Conservation (phyloP, 92 coral and sea anemone genomes). For the Epizoanthus stellaris region DNA sequence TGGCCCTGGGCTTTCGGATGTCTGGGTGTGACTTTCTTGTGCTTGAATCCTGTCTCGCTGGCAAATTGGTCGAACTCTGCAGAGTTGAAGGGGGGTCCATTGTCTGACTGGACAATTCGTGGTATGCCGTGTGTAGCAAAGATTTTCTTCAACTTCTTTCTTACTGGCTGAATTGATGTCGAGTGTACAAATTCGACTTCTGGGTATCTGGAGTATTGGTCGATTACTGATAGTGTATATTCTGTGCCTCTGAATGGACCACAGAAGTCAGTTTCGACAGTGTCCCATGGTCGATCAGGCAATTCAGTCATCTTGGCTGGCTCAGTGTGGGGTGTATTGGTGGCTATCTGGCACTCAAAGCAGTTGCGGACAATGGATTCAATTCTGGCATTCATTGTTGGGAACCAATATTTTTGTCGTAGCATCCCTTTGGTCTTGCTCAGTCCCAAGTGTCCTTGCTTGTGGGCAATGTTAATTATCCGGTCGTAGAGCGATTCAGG, state of each 20-base stretch:
- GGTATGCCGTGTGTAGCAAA: conserved; percentile 56
- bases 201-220: conserved; percentile 69
- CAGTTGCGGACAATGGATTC: conserved; percentile 53
- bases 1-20: conserved; percentile 73
- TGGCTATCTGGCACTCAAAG: conserved; percentile 63
- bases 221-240: conserved; percentile 53
- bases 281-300: conserved; percentile 67
- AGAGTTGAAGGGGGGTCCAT: conserved; percentile 70
- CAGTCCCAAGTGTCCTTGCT: conserved; percentile 69
- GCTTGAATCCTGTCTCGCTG: conserved; percentile 46
- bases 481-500: background rate
- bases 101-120: conserved; percentile 50
- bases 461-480: conserved; percentile 48
- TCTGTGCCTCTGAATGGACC: conserved; percentile 64
- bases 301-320: conserved; percentile 65
- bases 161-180: conserved; percentile 35
- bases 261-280: conserved; percentile 60
- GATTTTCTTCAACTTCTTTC: conserved; percentile 48
- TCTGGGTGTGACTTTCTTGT: conserved; percentile 58
- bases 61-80: conserved; percentile 45
- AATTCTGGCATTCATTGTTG: conserved; percentile 54
- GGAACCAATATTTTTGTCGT: conserved; percentile 66
- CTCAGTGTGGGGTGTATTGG: conserved; percentile 55
- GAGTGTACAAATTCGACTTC: conserved; percentile 60
- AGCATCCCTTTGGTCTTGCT: conserved; percentile 70